phyloP scores from a whole-genome alignment of 2,797 vertebrate species.

The Eptatretus atami region DNA sequence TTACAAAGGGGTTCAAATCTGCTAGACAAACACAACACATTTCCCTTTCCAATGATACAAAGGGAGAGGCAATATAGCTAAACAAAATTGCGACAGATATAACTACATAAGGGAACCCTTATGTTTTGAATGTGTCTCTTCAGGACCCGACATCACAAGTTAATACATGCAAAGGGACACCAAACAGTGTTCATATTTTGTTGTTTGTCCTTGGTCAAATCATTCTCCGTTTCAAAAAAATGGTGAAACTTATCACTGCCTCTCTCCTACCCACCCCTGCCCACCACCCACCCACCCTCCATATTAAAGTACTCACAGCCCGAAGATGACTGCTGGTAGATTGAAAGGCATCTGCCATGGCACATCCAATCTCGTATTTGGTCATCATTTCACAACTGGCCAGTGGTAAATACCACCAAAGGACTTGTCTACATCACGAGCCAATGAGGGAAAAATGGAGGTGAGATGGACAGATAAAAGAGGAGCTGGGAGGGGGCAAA shows the following conservation, averaged over 20 bases:
- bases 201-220: neutral
- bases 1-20: no score
- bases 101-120: no score
- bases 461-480: no score
- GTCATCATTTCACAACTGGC: constrained; percentile 81
- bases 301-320: constrained; percentile 25
- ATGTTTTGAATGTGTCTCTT: no score
- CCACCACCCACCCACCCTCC: neutral
- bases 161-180: no score
- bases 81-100: no score
- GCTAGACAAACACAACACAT: no score
- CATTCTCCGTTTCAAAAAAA: neutral
- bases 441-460: no score
- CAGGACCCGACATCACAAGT: no score
- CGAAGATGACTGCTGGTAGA: constrained; percentile 47
- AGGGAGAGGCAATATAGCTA: no score
- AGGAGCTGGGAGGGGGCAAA: neutral
- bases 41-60: no score
- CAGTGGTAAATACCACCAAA: constrained; percentile 59
- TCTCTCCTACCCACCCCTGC: neutral
- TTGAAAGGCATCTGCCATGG: constrained; percentile 68
- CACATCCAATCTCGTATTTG: constrained; percentile 61
- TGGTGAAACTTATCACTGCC: neutral
- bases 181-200: neutral
- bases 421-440: constrained; percentile 23